Evolutionary conservation across 2,888 invertebrate species (phyloP).

Genomic region (Drosophila heteroneura): DNA sequence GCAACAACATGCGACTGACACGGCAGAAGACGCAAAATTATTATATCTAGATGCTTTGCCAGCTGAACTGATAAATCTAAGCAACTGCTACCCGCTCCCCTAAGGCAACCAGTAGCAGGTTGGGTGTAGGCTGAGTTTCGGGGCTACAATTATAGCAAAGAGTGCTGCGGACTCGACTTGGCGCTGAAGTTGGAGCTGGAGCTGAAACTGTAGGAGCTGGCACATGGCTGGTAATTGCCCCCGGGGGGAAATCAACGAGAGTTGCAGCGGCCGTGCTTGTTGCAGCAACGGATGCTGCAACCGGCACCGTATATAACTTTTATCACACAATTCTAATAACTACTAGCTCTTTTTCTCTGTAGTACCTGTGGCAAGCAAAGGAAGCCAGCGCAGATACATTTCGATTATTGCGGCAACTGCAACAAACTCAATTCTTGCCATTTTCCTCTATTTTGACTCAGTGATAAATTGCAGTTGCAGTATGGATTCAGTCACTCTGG

Average conservation of each 20-base stretch:
- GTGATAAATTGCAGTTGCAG: constrained; percentile 62
- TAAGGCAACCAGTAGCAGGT: constrained; percentile 46
- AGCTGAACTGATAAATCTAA: constrained; percentile 72
- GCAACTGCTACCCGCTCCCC: constrained; percentile 40
- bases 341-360: constrained; percentile 50
- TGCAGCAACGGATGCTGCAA: constrained; percentile 42
- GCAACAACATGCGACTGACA: constrained; percentile 34
- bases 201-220: constrained; percentile 19
- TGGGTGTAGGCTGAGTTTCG: constrained; percentile 60
- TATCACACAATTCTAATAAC: constrained; percentile 68
- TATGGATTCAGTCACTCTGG: constrained; percentile 19
- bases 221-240: constrained; percentile 58
- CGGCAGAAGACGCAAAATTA: constrained; percentile 55
- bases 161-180: constrained; percentile 32
- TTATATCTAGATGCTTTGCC: constrained; percentile 60
- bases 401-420: constrained; percentile 43
- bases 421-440: constrained; percentile 27
- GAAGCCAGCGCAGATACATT: constrained; percentile 41
- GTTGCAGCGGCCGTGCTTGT: constrained; percentile 29
- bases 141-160: constrained; percentile 63
- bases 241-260: constrained; percentile 61
- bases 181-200: constrained; percentile 11
- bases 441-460: constrained; percentile 25
- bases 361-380: constrained; percentile 41
- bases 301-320: constrained; percentile 57